A percentile compares a stretch with the other conserved stretches of the same genome.
Conservation (phyloP, 2,888 invertebrate genomes). For the Cistogaster globosa region DNA sequence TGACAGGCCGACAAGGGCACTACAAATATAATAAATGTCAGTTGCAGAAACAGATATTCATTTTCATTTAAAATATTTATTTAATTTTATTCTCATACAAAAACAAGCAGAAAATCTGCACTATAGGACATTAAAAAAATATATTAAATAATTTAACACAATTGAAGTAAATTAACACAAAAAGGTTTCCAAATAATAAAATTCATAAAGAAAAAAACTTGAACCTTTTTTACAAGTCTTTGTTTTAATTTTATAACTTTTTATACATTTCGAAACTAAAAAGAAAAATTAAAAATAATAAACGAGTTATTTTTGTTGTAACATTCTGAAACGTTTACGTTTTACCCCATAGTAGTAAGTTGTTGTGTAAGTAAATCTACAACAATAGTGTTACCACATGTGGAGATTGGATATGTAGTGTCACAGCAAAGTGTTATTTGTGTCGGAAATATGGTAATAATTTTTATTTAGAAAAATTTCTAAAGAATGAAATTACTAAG, state of each 20-base stretch:
- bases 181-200: too few relatives aligned
- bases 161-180: too few relatives aligned
- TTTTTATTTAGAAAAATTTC: too few relatives aligned
- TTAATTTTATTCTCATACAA: conserved; percentile 49
- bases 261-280: too few relatives aligned
- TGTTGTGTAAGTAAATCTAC: neutral
- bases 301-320: too few relatives aligned
- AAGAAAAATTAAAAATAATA: too few relatives aligned
- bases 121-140: neutral
- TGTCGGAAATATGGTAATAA: too few relatives aligned
- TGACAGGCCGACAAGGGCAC: conserved; percentile 65
- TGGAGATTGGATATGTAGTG: too few relatives aligned
- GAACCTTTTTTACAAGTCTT: neutral
- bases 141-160: neutral
- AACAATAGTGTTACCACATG: neutral
- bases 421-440: too few relatives aligned
- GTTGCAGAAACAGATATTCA: conserved; percentile 62
- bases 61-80: conserved; percentile 54
- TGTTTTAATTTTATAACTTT: neutral
- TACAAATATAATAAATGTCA: conserved; percentile 70
- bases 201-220: too few relatives aligned
- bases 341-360: neutral
- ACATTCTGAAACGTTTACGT: neutral
- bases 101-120: neutral
- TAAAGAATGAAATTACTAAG: too few relatives aligned